Evolutionary conservation across 2,113 vertebrate species (phyloP), one percentile per base, ranked within the genome.

Genomic region (Lanius collurio): DNA sequence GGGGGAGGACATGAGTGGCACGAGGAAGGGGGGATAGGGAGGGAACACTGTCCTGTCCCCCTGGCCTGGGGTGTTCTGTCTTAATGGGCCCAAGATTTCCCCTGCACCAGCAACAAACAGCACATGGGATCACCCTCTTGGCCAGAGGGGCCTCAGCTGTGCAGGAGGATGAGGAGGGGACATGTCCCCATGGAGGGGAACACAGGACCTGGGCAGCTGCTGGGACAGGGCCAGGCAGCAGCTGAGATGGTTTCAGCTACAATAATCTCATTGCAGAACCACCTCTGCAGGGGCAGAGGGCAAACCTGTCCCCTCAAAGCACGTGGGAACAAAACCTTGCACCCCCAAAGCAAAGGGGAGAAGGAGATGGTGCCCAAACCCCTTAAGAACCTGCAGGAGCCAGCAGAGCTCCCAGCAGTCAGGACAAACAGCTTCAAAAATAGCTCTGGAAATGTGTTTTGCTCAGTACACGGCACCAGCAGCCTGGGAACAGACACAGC

Each of bases 121-220:
- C 70, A 24, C 27, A 3, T 0, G 15, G 57, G 4, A n/a, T 26
- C 64, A 8, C 6, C 20, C 6, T 2, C 21, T 1, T 6, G 9
- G 44, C 50, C 77, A 14, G 7, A 33, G 1, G 2, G 39, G 49
- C 18, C 18, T 52, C 37, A 2, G 62, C 2, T 22, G 33, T 6
- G 55, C 69, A 42, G 26, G 60, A 77, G 28, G 42, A n/a, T 4
- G 60, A 27, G 1, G 2, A 15, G 5, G 37, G 68, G 46, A 21
- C 2, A 1, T 5, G 6, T 30, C 16, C 55, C 49, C 33, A 1
- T 5, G 31, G 57, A 64, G 21, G 7, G 35, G 35, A 57, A 41
- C 50, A 9, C 2, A 2, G 4, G 3, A 3, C 16, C 18, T 1
- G 12, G 35, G 67, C 37, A 53, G 49, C 47, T 3, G 33, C 82